Base-by-base conservation (phyloP, 2,113 vertebrate genomes). In the Syngnathus scovelli region DNA sequence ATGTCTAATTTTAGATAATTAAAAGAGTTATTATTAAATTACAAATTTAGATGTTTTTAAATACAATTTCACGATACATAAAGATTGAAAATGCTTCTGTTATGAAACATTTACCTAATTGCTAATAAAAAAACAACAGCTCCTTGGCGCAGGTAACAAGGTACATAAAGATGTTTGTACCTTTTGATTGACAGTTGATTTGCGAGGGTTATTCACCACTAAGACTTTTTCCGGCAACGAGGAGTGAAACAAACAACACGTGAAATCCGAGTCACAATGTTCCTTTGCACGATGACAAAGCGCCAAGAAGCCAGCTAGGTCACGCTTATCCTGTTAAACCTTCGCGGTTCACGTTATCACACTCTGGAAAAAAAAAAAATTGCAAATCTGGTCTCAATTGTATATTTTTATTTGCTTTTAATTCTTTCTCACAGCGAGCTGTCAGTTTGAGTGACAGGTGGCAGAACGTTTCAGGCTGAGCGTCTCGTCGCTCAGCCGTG, bases 361-460 rank as follows among this genome's bases (percentile, higher is more conserved):
- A 36, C 67, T 39, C 71, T 75, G 70, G 21, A 39, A 80, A 77
- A 51, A 61, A 1, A 15, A 70, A 58, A 33, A 61, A 66, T 54
- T 12, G 27, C 36, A n/a, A 70, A 33, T 21, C 68, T 16, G 67
- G 70, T 72, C 78, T 82, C 83, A 12, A 66, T 44, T 62, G 44
- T 27, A 23, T 83, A 33, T 85, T 83, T 79, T 78, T 86, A 81
- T 86, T 87, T 88, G 85, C 83, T 85, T 84, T 87, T 88, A 86
- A 88, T 86, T 90, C 83, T 87, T 62, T 87, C 80, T 83, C 83
- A 82, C 85, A 84, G 83, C 80, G 79, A 72, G 49, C 80, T 90
- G 89, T 88, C 87, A 91, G 80, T 79, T 87, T 91, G 89, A 92
- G 85, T 90, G 89, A 86, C 90, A 89, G 77, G 82, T 90, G 88